Evolutionary conservation across 2,797 vertebrate species (phyloP), one percentile per base, ranked within the genome.

Genomic region (Tangara arthus): DNA sequence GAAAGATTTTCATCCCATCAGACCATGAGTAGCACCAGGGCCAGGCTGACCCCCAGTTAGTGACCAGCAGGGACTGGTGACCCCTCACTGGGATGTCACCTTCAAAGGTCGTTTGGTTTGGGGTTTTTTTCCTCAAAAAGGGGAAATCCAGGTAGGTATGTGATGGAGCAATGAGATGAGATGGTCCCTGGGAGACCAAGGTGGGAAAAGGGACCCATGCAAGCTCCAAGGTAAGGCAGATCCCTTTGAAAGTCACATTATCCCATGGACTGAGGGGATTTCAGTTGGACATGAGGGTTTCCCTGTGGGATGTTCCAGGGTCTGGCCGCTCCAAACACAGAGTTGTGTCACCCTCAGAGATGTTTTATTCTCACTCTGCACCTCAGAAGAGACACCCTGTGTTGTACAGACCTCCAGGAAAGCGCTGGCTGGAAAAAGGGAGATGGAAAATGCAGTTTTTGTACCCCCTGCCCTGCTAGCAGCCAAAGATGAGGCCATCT

Each of bases 111-210:
- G 0, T 21, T 19, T 35, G 34, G 8, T 34, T 44, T 34, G 13
- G 32, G 7, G 0, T 1, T 26, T 53, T 30, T 12, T 4, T 4
- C 28, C 4, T 11, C 4, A 11, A 5, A 34, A 72, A 57, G 17
- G 7, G 13, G 8, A 78, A 68, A 41, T 66, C 28, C 16, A 30
- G 20, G 35, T 73, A 42, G 5, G 3, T 52, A 4, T 8, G 28
- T 68, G 37, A 37, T 28, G 41, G 32, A 26, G 11, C 16, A 2
- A 39, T 39, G 44, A 56, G 17, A 34, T 46, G 39, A 55, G 64
- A 14, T 32, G 4, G 26, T 49, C 17, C 24, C 9, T 23, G 27
- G 27, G 53, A 50, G 6, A 53, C 65, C 20, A 50, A 56, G 5
- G 21, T 53, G 53, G 61, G 32, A 63, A 88, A 88, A 66, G 41